Percentiles rank a stretch among this genome's conserved stretches.
Conservation (phyloP, 2,797 vertebrate genomes). For the Falco biarmicus region DNA sequence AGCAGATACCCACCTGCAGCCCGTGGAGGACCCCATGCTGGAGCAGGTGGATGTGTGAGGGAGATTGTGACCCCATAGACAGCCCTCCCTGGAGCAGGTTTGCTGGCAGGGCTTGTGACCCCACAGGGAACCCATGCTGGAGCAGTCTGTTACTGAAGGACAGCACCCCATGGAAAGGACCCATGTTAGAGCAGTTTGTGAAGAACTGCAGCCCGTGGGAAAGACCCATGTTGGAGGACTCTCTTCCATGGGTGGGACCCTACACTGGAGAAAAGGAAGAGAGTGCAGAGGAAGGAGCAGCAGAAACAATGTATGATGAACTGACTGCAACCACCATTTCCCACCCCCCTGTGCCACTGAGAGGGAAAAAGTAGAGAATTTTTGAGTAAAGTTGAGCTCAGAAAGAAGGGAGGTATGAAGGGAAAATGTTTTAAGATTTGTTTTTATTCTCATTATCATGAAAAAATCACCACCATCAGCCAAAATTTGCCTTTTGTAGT, state of each 20-base stretch:
- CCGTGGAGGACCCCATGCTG: fast-evolving
- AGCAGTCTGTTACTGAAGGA: not conserved
- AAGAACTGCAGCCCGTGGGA: not conserved
- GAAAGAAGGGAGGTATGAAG: not conserved
- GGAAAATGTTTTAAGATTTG: not conserved
- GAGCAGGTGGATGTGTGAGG: not conserved
- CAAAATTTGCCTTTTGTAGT: not conserved
- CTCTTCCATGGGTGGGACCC: not conserved
- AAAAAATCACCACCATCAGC: not conserved
- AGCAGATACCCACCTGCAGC: not conserved
- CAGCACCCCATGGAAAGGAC: fast-evolving
- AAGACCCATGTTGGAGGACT: fast-evolving
- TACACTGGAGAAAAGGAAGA: not conserved
- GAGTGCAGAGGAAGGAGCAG: not conserved
- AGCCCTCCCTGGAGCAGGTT: not conserved
- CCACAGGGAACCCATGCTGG: fast-evolving
- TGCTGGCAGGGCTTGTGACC: not conserved
- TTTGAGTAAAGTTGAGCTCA: fast-evolving
- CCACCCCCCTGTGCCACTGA: fast-evolving
- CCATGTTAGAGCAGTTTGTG: not conserved
- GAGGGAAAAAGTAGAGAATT: not conserved
- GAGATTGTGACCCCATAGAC: not conserved
- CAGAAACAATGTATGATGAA: not conserved
- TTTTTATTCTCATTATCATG: not conserved
- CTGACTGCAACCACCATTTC: fast-evolving